Base-by-base conservation (phyloP, 2,113 vertebrate genomes). In the Pedionomus torquatus region DNA sequence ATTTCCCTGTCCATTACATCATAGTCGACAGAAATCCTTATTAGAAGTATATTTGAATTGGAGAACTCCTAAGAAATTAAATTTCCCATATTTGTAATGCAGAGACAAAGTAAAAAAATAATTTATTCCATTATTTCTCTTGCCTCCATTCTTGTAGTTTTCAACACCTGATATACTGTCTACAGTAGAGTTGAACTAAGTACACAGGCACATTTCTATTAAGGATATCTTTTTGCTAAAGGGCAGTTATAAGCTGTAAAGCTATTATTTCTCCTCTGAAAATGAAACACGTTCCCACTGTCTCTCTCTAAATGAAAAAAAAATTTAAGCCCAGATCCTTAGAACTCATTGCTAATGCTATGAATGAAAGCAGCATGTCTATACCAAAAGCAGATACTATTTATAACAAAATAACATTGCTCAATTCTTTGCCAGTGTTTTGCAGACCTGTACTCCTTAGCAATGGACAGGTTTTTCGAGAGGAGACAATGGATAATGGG, bases 401-500 rank as follows among this genome's bases (percentile, higher is more conserved):
- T 33, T 21, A 55, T 43, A 55, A 43, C 41, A 31, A 72, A 31
- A 41, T 74, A 43, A 13, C 16, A 25, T 43, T 72, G 28, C 54
- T 77, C 30, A 37, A 2, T 13, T 33, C 54, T 57, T 52, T 11
- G 18, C 24, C 44, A 51, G 31, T 10, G 25, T 16, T 51, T 54
- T 43, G 43, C 19, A 84, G 23, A 28, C 3, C 51, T 28, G 17
- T 31, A 18, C n/a, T 54, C 28, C 31, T 88, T 69, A 2, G 3
- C 76, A 54, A 8, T 3, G 9, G 30, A 44, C 16, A 46, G 33
- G 19, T 65, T 51, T 54, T 30, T 28, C 60, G 60, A 26, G 51
- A 44, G 48, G 17, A 41, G 26, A 18, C 44, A 72, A 39, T 1
- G 3, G 19, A 10, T 31, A 64, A 48, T 0, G 4, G 17, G 4